Base-by-base conservation (phyloP, 2,797 vertebrate genomes). In the Hyperoplus lanceolatus region DNA sequence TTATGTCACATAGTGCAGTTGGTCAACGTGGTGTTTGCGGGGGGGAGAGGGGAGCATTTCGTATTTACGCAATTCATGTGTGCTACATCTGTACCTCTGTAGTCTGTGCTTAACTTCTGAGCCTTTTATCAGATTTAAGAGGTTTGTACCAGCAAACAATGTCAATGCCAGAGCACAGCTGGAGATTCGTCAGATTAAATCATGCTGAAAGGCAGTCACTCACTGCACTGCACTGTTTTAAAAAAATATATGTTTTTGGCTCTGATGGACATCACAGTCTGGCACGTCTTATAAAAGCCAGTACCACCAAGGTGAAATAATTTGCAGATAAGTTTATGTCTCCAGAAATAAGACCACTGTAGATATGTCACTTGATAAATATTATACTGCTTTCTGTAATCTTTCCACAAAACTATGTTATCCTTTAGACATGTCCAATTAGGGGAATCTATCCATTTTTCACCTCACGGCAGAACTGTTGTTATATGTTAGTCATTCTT, bases 81-180 rank as follows among this genome's bases (percentile, higher is more conserved):
- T 65, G 70, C 51, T 63, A 67, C 75, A 55, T 41, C 58, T 75
- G 62, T 16, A 49, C 42, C 6, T 39, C 55, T 63, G 51, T 58
- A 43, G 13, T 70, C 55, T 56, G 39, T 6, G 55, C 36, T 29
- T 12, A 8, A 29, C 54, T 42, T 68, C 57, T 77, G 48, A 50
- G 67, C 51, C 56, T 75, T 82, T 77, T 46, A 81, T 70, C 70
- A 71, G 50, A 70, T 75, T 55, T 68, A 50, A 72, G 62, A 41
- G 55, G 69, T 65, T 69, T 72, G 61, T 41, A 39, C 75, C 53
- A 9, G 63, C 73, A 77, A 29, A 29, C 53, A 59, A 38, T 68
- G 45, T 79, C 75, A 86, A 10, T 73, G 80, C 80, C 79, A 74
- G 66, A 70, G 63, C 65, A 58, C 81, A 80, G 80, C 84, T 82